Evolutionary conservation across 2,797 vertebrate species (phyloP), one percentile per base, ranked within the genome.

Genomic region (Megaceryle alcyon): DNA sequence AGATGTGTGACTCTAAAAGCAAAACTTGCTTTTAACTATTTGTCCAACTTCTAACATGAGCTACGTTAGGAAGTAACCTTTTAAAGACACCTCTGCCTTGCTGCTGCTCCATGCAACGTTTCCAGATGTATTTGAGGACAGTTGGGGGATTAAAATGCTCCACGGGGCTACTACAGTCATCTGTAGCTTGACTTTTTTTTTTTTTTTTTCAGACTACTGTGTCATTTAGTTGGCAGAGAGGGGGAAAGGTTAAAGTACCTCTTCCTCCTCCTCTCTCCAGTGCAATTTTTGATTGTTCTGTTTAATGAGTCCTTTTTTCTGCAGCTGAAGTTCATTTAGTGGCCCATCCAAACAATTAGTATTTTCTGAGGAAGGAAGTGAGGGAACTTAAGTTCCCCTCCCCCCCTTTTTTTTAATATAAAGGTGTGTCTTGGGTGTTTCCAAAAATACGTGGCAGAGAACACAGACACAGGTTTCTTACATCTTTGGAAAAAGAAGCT

Each of bases 311-410:
- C 91, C 93, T 97, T 92, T 96, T 93, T 86, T 96, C 56, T 95
- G 70, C 94, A 96, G 93, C 96, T 97, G 95, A 95, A 95, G 57
- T 93, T 94, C 93, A 96, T 96, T 96, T 94, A 88, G 56, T 70
- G 53, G 73, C 81, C 95, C 51, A 82, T 94, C 70, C 89, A 92
- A 90, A 82, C 91, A 94, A 71, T 92, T 39, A 86, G 46, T 88
- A 69, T 95, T 96, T 95, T 96, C 56, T 94, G 68, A 86, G 66
- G 11, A 35, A 85, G 90, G 95, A 91, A 84, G 41, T 73, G 69
- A 91, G 59, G 57, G 51, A 92, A 71, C 23, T 86, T 81, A 9
- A 83, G 59, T 87, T 90, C 56, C 35, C 35, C 35, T 92, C 77
- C 43, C 11, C 28, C 19, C 13, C 8, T 59, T 75, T 41, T 77